Evolutionary conservation across 2,113 vertebrate genomes (phyloP).

Genomic region (Piprites chloris): DNA sequence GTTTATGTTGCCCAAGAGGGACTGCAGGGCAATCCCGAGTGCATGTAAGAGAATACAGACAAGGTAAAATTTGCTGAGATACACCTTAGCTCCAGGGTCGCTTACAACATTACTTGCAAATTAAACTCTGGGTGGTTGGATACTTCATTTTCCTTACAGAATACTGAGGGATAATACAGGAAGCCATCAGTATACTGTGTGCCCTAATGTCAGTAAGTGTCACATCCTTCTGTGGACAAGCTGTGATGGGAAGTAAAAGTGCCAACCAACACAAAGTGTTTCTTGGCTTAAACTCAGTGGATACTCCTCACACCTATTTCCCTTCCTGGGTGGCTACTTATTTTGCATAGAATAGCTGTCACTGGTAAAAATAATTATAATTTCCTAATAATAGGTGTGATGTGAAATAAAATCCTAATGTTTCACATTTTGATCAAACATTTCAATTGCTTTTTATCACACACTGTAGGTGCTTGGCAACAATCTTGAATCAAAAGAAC

Average conservation of each 20-base stretch:
- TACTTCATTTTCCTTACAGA: neutral
- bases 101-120: neutral
- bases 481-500: neutral
- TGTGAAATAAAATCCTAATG: neutral
- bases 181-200: neutral
- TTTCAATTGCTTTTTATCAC: neutral
- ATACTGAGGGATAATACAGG: neutral
- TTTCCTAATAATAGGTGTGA: neutral
- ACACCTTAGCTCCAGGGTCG: neutral
- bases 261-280: accelerated
- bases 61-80: neutral
- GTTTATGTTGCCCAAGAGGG: neutral
- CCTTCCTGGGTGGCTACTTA: neutral
- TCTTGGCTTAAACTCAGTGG: neutral
- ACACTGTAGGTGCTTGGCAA: neutral
- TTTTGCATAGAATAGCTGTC: neutral
- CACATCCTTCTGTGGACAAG: neutral
- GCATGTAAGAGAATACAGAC: neutral
- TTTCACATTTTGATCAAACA: neutral
- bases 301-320: neutral
- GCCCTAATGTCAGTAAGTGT: neutral
- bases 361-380: neutral
- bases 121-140: neutral
- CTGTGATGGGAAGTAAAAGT: accelerated
- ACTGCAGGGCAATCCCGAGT: neutral